Conservation (phyloP, 1,140 invertebrate genomes). For the Drosophila punjabiensis region DNA sequence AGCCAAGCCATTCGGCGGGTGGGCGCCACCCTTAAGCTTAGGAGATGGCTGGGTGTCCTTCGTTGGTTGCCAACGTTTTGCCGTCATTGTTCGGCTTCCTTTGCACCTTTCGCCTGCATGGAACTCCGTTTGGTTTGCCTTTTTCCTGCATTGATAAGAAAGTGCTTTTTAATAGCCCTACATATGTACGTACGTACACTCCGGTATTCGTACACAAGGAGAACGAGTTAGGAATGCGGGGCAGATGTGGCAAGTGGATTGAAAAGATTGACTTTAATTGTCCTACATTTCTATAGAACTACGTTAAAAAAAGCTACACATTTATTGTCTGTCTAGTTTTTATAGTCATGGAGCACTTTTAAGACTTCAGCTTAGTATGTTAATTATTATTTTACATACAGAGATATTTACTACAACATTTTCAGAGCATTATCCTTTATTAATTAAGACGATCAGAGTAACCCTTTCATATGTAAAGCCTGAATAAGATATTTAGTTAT, state of each 20-base stretch:
- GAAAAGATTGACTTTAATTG: conserved; percentile 36
- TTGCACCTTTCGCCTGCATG: conserved; percentile 63
- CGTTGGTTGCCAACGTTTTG: conserved; percentile 42
- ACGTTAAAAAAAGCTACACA: background rate
- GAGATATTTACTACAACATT: background rate
- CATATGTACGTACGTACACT: conserved; percentile 27
- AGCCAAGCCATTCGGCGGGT: conserved; percentile 57
- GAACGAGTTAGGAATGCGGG: background rate
- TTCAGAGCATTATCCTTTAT: no score
- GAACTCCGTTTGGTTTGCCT: conserved; percentile 64
- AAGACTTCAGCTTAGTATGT: background rate
- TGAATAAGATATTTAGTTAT: no score
- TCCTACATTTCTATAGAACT: background rate
- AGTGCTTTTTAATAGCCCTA: conserved; percentile 76
- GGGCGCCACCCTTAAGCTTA: background rate
- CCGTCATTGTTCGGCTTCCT: conserved; percentile 50
- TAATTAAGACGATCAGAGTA: no score
- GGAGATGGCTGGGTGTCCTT: background rate
- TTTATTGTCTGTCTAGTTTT: background rate
- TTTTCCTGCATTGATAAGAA: conserved; percentile 62
- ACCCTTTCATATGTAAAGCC: no score
- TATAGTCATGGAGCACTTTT: background rate
- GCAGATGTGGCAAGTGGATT: conserved; percentile 3
- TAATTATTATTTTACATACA: background rate
- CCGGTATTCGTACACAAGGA: conserved; percentile 30